Evolutionary conservation across 2,113 vertebrate species (phyloP), one percentile per base, ranked within the genome.

Genomic region (Ophthalmotilapia sp.): DNA sequence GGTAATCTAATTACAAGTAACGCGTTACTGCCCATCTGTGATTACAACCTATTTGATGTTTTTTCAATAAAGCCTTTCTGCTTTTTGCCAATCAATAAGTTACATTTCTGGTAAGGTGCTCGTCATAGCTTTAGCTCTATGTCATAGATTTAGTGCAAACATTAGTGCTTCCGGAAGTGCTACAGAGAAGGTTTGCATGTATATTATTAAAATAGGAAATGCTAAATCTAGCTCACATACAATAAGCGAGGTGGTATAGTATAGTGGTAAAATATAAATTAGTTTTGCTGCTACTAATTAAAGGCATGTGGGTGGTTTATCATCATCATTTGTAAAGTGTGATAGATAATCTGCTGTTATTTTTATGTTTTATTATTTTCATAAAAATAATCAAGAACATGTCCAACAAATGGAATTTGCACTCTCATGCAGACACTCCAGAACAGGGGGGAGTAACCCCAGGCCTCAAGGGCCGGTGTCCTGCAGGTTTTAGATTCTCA

Each of bases 21-120:
- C 2, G 1, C 31, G 31, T 31, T 31, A 31, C 31, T 31, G 31
- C 31, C 31, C 31, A 31, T 31, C 31, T 31, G 2, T 31, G 6
- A 1, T 5, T 65, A 38, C 17, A 65, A 1, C 17, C 31, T 62
- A 70, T 70, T 42, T 0, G 0, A 1, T 60, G 3, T 45, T 5
- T 17, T 40, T 73, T 70, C 8, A 15, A 73, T 10, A 45, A 42
- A 73, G 21, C 0, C 21, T 17, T 73, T 26, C 9, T 45, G 13
- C 3, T 73, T 73, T 26, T 29, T 29, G 14, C 4, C 14, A 73
- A 73, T 73, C 40, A 73, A 3, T 45, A 47, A 2, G 21, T 1
- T 6, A 15, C 68, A 73, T 11, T 73, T 26, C 21, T 47, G 9
- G 2, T 17, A 5, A 38, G 33, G 1, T n/a, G 19, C 13, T 26